Base-by-base conservation (phyloP, 1,140 invertebrate genomes). In the Calliphora vicina region DNA sequence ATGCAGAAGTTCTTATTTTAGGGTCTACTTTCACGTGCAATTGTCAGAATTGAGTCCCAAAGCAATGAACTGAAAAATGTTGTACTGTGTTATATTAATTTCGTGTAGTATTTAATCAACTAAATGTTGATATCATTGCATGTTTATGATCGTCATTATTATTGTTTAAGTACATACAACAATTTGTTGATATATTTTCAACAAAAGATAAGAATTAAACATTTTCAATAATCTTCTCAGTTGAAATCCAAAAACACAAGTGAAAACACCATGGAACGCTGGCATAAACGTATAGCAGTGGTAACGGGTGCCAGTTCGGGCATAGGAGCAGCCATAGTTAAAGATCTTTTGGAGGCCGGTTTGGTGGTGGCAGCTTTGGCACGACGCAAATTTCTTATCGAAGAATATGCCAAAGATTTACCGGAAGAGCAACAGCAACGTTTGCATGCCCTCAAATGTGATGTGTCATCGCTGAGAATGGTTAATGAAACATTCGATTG, bases 231-330 rank as follows among this genome's bases (percentile, higher is more conserved):
- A 35, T 35, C 35, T 10, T 5, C 35, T 35, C 35, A 35, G 35
- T 35, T 35, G 6, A 35, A 50, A 50, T 12, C 13, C 45, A 6
- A 13, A 12, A n/a, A 13, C 17, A 12, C 12, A 50, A 50, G 45
- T 50, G 12, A 50, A 10, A 13, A 50, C 35, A 82, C 12, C 71
- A 84, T 82, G 80, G 83, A 92, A 26, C 90, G 92, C 35, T 95
- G 94, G 93, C 84, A 83, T 61, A 92, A 92, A 82, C 91, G 92
- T 82, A 92, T 94, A 17, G 94, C 94, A 2, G 87, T 94, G 4
- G 92, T 95, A 13, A 94, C 94, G 10, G 94, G 92, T 5, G 93
- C 93, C 25, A 94, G 93, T 82, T 91, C 91, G 2, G 94, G 94
- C 0, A 94, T 94, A 82, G 94, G 94, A 0, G 91, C 91, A 1